Percentiles rank a stretch among this genome's conserved stretches.
Evolutionary conservation across 2,888 invertebrate species (phyloP).

Genomic region (Carcina quercana): DNA sequence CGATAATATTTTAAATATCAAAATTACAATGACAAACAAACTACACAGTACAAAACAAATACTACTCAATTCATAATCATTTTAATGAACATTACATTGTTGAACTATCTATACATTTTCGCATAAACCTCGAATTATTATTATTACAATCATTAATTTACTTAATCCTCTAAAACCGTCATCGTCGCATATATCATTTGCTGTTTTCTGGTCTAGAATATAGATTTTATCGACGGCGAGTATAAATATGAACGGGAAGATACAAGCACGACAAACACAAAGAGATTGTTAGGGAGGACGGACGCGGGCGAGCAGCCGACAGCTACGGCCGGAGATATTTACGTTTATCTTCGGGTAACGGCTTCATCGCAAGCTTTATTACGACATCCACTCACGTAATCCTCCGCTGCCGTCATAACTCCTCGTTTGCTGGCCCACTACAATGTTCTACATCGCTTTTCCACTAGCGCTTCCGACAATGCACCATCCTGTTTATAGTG

Average conservation of each 20-base stretch:
- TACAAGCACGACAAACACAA: conserved; percentile 30
- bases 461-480: conserved; percentile 35
- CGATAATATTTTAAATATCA: too few species aligned
- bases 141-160: too few species aligned
- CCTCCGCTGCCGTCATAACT: conserved; percentile 71
- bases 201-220: too few species aligned
- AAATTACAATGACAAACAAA: too few species aligned
- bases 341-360: conserved; percentile 73
- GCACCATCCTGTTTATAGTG: conserved; percentile 17
- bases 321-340: conserved; percentile 65
- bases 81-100: too few species aligned
- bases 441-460: conserved; percentile 63
- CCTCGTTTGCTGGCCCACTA: conserved; percentile 66
- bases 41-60: too few species aligned
- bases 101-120: too few species aligned
- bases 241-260: conserved; percentile 34
- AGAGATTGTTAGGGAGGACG: conserved; percentile 27
- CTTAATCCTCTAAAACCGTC: too few species aligned
- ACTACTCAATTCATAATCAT: too few species aligned
- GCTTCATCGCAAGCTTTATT: conserved; percentile 75
- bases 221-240: conserved; percentile 30
- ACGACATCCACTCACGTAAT: conserved; percentile 75
- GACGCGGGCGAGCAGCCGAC: conserved; percentile 33
- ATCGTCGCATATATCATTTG: too few species aligned
- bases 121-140: too few species aligned